These are phyloP conservation scores for Timema podura DNA, from an alignment of 2,888 invertebrate species.

Conservation along the genomic window DNA sequence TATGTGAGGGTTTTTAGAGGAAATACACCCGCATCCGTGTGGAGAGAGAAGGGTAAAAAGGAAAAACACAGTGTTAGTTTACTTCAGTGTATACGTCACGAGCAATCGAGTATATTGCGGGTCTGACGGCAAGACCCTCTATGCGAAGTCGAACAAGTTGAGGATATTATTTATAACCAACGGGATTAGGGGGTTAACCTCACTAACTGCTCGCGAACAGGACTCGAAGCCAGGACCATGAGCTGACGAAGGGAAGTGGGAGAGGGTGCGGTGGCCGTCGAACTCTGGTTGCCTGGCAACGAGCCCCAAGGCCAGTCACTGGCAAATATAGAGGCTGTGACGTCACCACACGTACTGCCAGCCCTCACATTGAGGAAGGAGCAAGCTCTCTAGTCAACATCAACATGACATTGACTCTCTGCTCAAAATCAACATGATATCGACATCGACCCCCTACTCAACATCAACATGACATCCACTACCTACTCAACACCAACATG, in stretches of 20 bases:
- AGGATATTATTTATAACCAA: too few species aligned
- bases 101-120: too few species aligned
- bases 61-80: too few species aligned
- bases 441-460: background rate
- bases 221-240: too few species aligned
- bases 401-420: background rate
- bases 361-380: conserved; percentile 10
- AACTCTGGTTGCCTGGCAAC: conserved; percentile 34
- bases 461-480: background rate
- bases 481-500: conserved; percentile 1
- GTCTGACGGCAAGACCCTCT: too few species aligned
- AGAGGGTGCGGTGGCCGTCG: conserved; percentile 30
- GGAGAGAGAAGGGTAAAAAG: too few species aligned
- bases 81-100: too few species aligned
- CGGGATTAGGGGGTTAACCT: too few species aligned
- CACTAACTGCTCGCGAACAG: too few species aligned
- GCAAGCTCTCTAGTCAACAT: conserved; percentile 14
- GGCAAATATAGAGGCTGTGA: conserved; percentile 31
- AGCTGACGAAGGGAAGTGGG: conserved; percentile 9
- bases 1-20: too few species aligned
- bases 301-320: conserved; percentile 32
- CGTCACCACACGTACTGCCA: conserved; percentile 28
- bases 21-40: too few species aligned
- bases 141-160: too few species aligned
- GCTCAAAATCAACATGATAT: background rate